Percentiles rank a stretch among this genome's conserved stretches.
These are phyloP conservation scores for Chloroclysta siterata DNA, from an alignment of 2,888 invertebrate genomes.

Conservation along the genomic window DNA sequence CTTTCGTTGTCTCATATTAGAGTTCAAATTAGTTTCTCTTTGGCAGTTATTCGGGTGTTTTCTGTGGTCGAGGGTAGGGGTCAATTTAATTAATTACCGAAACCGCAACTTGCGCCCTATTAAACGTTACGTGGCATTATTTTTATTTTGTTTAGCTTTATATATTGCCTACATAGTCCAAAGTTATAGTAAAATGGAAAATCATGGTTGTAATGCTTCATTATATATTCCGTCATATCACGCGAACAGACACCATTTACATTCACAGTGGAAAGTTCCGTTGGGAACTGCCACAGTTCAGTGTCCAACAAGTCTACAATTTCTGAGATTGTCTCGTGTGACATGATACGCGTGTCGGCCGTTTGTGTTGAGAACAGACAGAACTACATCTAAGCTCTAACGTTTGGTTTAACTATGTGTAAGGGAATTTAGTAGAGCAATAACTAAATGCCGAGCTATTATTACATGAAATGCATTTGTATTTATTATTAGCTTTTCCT, in stretches of 20 bases:
- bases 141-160: conserved; percentile 56
- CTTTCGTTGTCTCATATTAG: conserved; percentile 52
- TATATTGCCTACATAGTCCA: conserved; percentile 44
- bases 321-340: conserved; percentile 15
- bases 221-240: conserved; percentile 18
- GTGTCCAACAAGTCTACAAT: conserved; percentile 16
- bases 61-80: conserved; percentile 66
- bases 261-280: conserved; percentile 9
- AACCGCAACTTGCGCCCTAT: conserved; percentile 72
- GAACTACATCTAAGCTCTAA: background rate
- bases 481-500: too few relatives aligned
- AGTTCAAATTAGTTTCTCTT: conserved; percentile 56
- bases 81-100: conserved; percentile 76
- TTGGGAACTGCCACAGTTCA: conserved; percentile 9
- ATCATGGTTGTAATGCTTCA: conserved; percentile 14
- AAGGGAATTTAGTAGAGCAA: background rate
- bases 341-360: conserved; percentile 3
- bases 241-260: conserved; percentile 14
- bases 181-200: conserved; percentile 16
- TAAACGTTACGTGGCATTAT: conserved; percentile 64
- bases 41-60: conserved; percentile 49
- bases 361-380: conserved; percentile 3
- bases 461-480: background rate
- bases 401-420: conserved; percentile 5
- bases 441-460: background rate